These are phyloP conservation scores for Drosophila yooni DNA, from an alignment of 2,888 invertebrate genomes.

Conservation along the genomic window DNA sequence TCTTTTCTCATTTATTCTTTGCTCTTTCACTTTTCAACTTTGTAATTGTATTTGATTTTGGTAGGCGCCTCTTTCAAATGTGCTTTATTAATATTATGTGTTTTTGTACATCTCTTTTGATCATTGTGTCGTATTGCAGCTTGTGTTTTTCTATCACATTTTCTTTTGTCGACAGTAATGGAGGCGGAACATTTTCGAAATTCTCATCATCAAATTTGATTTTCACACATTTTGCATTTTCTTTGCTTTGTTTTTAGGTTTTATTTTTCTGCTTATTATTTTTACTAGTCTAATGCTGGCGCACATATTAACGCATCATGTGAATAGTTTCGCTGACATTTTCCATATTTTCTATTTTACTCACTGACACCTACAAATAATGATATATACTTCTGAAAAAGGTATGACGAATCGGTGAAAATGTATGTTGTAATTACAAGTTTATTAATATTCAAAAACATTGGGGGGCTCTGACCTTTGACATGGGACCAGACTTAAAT, in stretches of 20 bases:
- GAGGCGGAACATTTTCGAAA: constrained; percentile 38
- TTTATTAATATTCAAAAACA: background rate
- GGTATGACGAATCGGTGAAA: background rate
- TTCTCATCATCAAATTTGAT: constrained; percentile 1
- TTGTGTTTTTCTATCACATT: background rate
- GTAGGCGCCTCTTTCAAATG: background rate
- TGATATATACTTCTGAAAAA: constrained; percentile 23
- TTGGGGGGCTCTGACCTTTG: background rate
- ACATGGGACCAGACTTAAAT: background rate
- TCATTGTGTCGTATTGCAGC: background rate
- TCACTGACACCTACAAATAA: constrained; percentile 14
- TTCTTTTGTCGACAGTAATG: constrained; percentile 30
- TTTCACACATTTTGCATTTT: background rate
- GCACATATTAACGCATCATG: constrained; percentile 36
- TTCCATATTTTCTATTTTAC: constrained; percentile 3
- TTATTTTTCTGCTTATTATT: constrained; percentile 19
- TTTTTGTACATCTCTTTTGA: too few species aligned
- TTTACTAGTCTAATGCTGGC: constrained; percentile 35
- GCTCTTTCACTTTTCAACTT: background rate
- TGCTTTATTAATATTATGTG: background rate
- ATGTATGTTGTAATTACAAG: background rate
- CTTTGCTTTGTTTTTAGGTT: constrained; percentile 14
- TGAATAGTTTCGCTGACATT: constrained; percentile 27
- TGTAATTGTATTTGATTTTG: background rate
- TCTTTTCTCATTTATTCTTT: background rate